Evolutionary conservation across 2,113 vertebrate genomes (phyloP).

Genomic region (Oreochromis spilurus): DNA sequence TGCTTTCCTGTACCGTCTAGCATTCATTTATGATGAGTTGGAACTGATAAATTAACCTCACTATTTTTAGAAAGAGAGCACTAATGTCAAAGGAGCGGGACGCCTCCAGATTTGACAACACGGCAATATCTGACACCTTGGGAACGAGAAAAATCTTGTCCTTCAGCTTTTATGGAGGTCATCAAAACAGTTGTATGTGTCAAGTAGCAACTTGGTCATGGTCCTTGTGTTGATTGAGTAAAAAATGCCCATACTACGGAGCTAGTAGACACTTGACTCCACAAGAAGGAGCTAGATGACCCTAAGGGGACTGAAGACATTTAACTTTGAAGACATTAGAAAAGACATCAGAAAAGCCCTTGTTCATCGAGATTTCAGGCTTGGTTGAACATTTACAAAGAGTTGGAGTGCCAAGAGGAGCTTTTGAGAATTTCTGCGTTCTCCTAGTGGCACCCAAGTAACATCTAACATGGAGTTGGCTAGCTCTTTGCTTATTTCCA

Average conservation of each 20-base stretch:
- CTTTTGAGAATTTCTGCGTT: not conserved
- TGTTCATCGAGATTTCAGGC: not conserved
- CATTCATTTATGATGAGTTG: not conserved
- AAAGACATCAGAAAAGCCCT: not conserved
- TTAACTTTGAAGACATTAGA: not conserved
- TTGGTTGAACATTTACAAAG: not conserved
- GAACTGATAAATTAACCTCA: not conserved
- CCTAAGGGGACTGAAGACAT: not conserved
- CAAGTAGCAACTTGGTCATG: not conserved
- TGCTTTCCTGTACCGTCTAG: not conserved
- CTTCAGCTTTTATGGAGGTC: not conserved
- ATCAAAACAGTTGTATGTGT: not conserved
- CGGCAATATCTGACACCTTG: not conserved
- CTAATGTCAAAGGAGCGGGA: not conserved
- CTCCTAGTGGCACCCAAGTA: not conserved
- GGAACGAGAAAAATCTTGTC: not conserved
- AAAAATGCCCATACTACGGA: not conserved
- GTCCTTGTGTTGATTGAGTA: not conserved
- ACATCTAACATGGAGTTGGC: not conserved
- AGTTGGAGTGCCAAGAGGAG: not conserved
- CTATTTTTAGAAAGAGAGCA: not conserved
- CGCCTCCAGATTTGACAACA: not conserved
- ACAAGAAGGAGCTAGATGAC: not conserved
- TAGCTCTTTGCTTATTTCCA: not conserved
- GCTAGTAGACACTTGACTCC: not conserved